Evolutionary conservation across 2,797 vertebrate genomes (phyloP), one percentile per base, ranked within the genome.

Genomic region (Darevskia mixta): DNA sequence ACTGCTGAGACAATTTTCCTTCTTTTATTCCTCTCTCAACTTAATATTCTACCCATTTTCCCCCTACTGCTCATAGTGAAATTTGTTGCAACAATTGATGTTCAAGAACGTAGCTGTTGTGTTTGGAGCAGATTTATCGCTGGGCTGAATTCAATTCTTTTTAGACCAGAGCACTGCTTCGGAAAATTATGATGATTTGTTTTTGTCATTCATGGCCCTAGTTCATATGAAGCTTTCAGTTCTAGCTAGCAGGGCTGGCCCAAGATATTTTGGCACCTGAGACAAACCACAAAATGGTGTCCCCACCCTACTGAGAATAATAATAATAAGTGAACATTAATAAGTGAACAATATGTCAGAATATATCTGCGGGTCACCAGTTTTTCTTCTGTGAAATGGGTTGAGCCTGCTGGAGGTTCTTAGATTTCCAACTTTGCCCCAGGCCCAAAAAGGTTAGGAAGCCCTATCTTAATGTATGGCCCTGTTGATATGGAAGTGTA

Each of bases 1-100:
- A 23, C 29, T 20, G 55, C 88, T 83, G 76, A 71, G 90, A 91
- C 82, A 4, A 8, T 85, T 92, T 90, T 78, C 32, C 38, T 85
- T 86, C 43, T 86, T 58, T 71, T 85, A 32, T 71, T 83, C 38
- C 11, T 1, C 13, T 82, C 38, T 90, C 1, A 0, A 23, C 71
- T 69, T 86, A 3, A 3, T 2, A 3, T 69, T 82, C 61, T 76
- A 3, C 23, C 25, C 72, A 11, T 90, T 82, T n/a, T 69, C n/a
- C 67, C 61, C 15, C 9, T 43, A 4, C 38, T 25, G 49, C 17
- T 29, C 4, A 8, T 78, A 35, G 29, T 61, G 49, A 84, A 82
- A 87, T 75, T 25, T 61, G 3, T 73, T 67, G 29, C 20, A 32
- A 8, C 10, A 49, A 72, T n/a, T 61, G 49, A 61, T 72, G 77